Conservation (phyloP, 2,113 vertebrate genomes). For the Irena cyanogastra region DNA sequence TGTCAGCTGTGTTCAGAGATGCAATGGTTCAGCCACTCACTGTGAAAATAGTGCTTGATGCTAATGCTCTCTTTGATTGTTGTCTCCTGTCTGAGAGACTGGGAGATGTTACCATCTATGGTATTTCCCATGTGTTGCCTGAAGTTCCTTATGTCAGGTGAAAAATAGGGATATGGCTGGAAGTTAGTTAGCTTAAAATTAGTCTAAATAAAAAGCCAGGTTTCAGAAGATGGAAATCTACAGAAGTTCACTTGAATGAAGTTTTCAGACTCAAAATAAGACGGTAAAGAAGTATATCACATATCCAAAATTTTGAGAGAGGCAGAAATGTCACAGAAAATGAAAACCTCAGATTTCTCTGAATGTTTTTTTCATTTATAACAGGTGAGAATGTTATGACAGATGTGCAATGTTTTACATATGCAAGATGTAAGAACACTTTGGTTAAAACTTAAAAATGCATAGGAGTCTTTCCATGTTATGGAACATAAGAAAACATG, state of each 20-base stretch:
- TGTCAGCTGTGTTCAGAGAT: neutral
- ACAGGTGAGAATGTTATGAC: neutral
- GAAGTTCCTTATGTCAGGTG: neutral
- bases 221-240: neutral
- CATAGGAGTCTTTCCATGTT: neutral
- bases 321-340: neutral
- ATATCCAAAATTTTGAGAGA: neutral
- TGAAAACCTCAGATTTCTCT: neutral
- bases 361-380: neutral
- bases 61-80: neutral
- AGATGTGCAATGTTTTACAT: neutral
- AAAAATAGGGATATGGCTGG: neutral
- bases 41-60: neutral
- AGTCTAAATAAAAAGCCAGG: neutral
- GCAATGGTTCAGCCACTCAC: neutral
- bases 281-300: neutral
- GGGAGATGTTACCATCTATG: neutral
- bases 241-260: neutral
- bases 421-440: neutral
- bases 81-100: neutral
- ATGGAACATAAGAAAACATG: fast-evolving
- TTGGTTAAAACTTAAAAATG: neutral
- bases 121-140: neutral
- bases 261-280: neutral
- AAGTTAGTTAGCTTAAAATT: neutral